phyloP scores from a whole-genome alignment of 2,113 vertebrate species.

The Prolemur simus region DNA sequence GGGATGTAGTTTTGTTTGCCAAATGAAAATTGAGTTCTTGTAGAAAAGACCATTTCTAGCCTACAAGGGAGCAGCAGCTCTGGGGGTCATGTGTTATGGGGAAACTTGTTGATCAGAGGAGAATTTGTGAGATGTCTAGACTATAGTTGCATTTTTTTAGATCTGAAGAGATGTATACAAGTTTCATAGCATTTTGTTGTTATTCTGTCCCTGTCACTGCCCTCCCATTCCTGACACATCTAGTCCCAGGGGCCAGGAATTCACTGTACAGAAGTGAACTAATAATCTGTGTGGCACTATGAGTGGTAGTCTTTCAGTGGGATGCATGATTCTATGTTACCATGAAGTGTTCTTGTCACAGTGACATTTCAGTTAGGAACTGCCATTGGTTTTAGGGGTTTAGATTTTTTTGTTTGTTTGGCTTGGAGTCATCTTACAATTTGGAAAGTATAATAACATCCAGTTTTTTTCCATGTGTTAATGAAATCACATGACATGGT shows the following conservation, averaged over 20 bases:
- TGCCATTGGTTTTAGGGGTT: conserved; percentile 18
- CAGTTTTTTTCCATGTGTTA: not conserved
- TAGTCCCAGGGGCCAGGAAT: not conserved
- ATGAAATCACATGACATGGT: conserved; percentile 48
- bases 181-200: not conserved
- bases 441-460: conserved; percentile 7
- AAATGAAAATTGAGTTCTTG: conserved; percentile 53
- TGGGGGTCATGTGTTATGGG: not conserved
- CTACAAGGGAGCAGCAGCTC: not conserved
- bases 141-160: not conserved
- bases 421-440: conserved; percentile 36
- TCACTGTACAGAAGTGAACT: not conserved
- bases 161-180: not conserved
- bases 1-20: conserved; percentile 48
- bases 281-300: not conserved
- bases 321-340: not conserved
- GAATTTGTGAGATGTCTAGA: not conserved
- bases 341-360: not conserved
- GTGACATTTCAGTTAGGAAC: not conserved
- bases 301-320: not conserved
- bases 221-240: not conserved
- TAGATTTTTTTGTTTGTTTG: conserved; percentile 19
- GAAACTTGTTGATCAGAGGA: conserved; percentile 11
- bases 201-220: not conserved
- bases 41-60: not conserved